phyloP scores from a whole-genome alignment of 2,113 vertebrate genomes.

The Chaenocephalus aceratus region DNA sequence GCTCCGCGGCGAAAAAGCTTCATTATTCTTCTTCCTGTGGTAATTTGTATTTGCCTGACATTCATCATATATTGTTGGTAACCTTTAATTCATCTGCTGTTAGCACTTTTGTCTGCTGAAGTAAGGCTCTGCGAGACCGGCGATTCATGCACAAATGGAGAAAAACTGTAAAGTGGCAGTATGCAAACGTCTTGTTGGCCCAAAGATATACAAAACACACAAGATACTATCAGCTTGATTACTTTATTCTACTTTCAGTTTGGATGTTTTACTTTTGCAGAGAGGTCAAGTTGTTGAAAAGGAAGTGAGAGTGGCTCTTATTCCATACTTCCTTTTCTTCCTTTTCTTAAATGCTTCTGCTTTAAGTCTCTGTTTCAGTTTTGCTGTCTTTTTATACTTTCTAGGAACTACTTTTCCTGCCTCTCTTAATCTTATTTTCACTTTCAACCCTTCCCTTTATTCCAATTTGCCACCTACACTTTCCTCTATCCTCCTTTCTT shows the following conservation, averaged over 20 bases:
- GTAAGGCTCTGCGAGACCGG: constrained; percentile 72
- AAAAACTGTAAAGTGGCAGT: constrained; percentile 64
- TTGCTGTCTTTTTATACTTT: no score
- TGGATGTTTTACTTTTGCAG: neutral
- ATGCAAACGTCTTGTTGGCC: neutral
- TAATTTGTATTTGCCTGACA: constrained; percentile 88
- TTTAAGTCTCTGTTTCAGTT: no score
- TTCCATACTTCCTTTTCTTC: neutral
- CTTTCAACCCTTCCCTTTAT: neutral
- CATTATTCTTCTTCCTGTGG: constrained; percentile 83
- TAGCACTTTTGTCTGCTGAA: constrained; percentile 91
- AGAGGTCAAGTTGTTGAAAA: no score
- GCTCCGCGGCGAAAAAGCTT: constrained; percentile 70
- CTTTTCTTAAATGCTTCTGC: neutral
- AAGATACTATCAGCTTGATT: neutral
- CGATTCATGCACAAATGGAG: neutral
- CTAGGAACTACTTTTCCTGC: no score
- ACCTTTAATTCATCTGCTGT: constrained; percentile 95
- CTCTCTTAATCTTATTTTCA: neutral
- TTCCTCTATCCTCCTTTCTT: no score
- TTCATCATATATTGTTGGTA: constrained; percentile 85
- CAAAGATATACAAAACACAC: constrained; percentile 38
- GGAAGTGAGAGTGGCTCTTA: neutral
- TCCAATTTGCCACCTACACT: no score
- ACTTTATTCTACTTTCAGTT: neutral